Evolutionary conservation across 2,888 invertebrate species (phyloP).

Genomic region (Pyralis farinalis): DNA sequence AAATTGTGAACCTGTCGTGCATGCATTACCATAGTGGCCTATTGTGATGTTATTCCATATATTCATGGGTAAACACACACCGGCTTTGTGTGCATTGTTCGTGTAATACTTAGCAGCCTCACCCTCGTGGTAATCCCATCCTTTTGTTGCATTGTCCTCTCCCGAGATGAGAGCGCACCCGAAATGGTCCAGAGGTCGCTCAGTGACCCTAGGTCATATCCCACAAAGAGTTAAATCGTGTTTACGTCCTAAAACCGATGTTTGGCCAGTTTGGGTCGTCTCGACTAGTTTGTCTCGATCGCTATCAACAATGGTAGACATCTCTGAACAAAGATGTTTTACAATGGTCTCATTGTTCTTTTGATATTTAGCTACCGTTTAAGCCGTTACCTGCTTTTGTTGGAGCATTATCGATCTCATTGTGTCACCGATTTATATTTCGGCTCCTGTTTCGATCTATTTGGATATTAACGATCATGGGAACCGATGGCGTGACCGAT

Average conservation of each 20-base stretch:
- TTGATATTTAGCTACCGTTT: slow-evolving; percentile 72
- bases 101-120: slow-evolving; percentile 74
- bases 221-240: slow-evolving; percentile 57
- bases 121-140: slow-evolving; percentile 66
- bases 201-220: slow-evolving; percentile 67
- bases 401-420: slow-evolving; percentile 71
- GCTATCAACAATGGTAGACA: slow-evolving; percentile 41
- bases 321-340: slow-evolving; percentile 26
- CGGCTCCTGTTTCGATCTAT: slow-evolving; percentile 48
- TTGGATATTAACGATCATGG: slow-evolving; percentile 69
- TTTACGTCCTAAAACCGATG: slow-evolving; percentile 61
- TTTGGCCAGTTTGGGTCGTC: slow-evolving; percentile 41
- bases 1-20: slow-evolving; percentile 72
- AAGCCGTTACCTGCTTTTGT: slow-evolving; percentile 61
- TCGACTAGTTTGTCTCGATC: slow-evolving; percentile 22
- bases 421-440: slow-evolving; percentile 68
- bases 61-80: slow-evolving; percentile 81
- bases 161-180: slow-evolving; percentile 22
- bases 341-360: slow-evolving; percentile 66
- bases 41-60: slow-evolving; percentile 70
- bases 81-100: slow-evolving; percentile 71
- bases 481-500: slow-evolving; percentile 34
- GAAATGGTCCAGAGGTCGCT: slow-evolving; percentile 58
- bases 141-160: slow-evolving; percentile 54
- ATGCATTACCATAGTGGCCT: slow-evolving; percentile 66